A percentile compares a stretch with the other conserved stretches of the same genome.
phyloP scores from a whole-genome alignment of 2,888 invertebrate genomes.

The Brachycybe producta region DNA sequence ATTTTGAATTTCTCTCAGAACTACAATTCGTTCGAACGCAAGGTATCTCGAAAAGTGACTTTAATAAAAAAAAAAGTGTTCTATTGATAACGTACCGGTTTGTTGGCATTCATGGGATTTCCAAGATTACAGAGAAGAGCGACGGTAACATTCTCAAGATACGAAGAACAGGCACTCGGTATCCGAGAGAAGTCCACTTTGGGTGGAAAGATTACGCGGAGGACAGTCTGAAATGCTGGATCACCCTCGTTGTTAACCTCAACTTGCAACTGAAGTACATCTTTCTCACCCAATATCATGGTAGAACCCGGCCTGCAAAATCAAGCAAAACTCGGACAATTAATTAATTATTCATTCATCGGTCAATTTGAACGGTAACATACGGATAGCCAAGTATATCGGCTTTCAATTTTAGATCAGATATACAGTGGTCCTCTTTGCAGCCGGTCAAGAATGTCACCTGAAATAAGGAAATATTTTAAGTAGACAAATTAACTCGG shows the following conservation, averaged over 20 bases:
- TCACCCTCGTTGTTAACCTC: constrained; percentile 31
- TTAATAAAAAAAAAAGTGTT: too few species aligned
- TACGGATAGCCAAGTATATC: constrained; percentile 8
- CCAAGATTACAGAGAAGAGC: constrained; percentile 12
- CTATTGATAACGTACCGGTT: constrained; percentile 1
- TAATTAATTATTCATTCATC: too few species aligned
- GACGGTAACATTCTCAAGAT: not conserved
- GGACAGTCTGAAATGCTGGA: constrained; percentile 30
- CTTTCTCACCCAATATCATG: constrained; percentile 28
- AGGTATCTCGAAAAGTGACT: too few species aligned
- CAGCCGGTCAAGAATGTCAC: constrained; percentile 13
- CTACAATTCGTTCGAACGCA: too few species aligned
- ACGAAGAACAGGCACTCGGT: constrained; percentile 16
- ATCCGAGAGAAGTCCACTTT: constrained; percentile 16
- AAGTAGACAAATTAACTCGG: not conserved
- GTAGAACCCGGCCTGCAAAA: not conserved
- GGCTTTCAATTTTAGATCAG: constrained; percentile 14
- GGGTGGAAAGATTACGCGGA: constrained; percentile 24
- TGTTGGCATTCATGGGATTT: constrained; percentile 11
- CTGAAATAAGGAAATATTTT: not conserved
- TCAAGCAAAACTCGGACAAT: not conserved
- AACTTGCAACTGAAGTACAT: constrained; percentile 27
- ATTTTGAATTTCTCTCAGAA: too few species aligned
- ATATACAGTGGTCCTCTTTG: constrained; percentile 14
- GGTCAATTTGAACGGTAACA: not conserved